phyloP scores from a whole-genome alignment of 2,888 invertebrate genomes.

The Nebria brevicollis region DNA sequence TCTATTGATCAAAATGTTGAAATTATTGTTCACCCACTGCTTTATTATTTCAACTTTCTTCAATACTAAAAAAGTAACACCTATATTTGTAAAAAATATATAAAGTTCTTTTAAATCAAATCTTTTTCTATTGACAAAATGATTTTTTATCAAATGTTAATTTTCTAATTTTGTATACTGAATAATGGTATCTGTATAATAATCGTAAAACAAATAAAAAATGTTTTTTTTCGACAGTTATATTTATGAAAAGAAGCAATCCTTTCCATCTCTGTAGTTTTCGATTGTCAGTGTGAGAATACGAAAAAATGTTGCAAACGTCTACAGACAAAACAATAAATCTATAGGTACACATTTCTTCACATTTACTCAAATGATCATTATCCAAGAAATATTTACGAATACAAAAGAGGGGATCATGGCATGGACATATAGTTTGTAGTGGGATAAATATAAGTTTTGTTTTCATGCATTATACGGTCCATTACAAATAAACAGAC shows the following conservation, averaged over 20 bases:
- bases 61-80: too few species aligned
- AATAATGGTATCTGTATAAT: too few species aligned
- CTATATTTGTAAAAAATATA: too few species aligned
- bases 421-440: conserved; percentile 36
- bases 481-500: conserved; percentile 48
- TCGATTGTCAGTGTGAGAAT: background rate
- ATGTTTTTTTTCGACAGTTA: too few species aligned
- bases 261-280: background rate
- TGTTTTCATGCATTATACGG: conserved; percentile 50
- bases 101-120: too few species aligned
- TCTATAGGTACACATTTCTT: background rate
- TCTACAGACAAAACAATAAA: background rate
- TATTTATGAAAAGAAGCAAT: too few species aligned
- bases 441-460: conserved; percentile 52
- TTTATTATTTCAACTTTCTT: background rate
- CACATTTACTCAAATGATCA: background rate
- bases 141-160: too few species aligned
- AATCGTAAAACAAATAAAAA: too few species aligned
- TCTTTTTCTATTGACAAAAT: too few species aligned
- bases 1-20: background rate
- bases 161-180: too few species aligned
- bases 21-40: conserved; percentile 1
- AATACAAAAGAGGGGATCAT: conserved; percentile 19
- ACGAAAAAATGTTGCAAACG: background rate
- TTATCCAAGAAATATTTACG: background rate